Evolutionary conservation across 2,888 invertebrate genomes (phyloP).

Genomic region (Amblyjoppa fuscipennis): DNA sequence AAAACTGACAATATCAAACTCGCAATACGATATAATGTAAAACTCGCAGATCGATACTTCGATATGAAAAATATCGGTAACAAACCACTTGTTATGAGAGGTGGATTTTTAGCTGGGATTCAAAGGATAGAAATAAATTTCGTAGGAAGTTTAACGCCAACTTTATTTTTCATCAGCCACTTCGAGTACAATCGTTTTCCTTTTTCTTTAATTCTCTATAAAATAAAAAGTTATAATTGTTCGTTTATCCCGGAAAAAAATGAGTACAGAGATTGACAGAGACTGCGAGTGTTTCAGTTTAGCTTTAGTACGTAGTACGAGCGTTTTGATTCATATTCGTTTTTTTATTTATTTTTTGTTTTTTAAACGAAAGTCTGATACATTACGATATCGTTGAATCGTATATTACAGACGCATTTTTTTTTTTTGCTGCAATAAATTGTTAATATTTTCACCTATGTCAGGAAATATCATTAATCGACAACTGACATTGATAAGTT

Average conservation of each 20-base stretch:
- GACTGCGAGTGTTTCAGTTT: slow-evolving; percentile 37
- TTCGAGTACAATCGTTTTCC: slow-evolving; percentile 64
- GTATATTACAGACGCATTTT: slow-evolving; percentile 46
- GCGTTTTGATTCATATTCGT: slow-evolving; percentile 57
- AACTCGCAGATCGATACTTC: not conserved
- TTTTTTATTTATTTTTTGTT: slow-evolving; percentile 22
- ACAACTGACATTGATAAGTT: slow-evolving; percentile 59
- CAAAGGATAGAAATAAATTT: slow-evolving; percentile 10
- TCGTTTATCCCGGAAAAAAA: slow-evolving; percentile 48
- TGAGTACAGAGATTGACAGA: slow-evolving; percentile 5
- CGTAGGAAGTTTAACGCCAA: slow-evolving; percentile 71
- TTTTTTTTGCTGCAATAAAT: slow-evolving; percentile 57
- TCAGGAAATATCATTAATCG: slow-evolving; percentile 50
- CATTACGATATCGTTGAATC: slow-evolving; percentile 28
- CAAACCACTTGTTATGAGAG: not conserved
- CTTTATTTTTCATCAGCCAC: slow-evolving; percentile 71
- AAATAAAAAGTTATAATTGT: slow-evolving; percentile 39
- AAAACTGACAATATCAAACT: too few species aligned
- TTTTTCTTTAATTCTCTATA: slow-evolving; percentile 65
- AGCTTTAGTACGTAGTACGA: slow-evolving; percentile 52
- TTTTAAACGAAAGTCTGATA: too few species aligned
- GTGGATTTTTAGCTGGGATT: not conserved
- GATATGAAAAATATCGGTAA: too few species aligned
- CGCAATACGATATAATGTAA: not conserved
- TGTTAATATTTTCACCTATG: slow-evolving; percentile 65